A percentile compares a stretch with the other conserved stretches of the same genome.
Evolutionary conservation across 2,113 vertebrate genomes (phyloP).

Genomic region (Gorsachius goisagi): DNA sequence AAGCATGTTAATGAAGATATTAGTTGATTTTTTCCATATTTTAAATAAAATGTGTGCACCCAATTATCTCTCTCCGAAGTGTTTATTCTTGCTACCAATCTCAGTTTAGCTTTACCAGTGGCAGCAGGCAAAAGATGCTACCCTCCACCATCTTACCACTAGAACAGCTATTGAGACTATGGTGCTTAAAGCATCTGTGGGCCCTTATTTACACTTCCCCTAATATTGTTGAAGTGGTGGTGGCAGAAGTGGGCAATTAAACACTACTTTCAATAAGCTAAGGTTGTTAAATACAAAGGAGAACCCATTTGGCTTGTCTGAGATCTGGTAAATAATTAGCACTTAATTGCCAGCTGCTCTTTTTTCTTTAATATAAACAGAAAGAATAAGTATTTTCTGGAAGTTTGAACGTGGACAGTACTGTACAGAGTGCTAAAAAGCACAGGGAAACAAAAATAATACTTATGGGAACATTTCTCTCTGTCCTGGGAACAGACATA

Average conservation of each 20-base stretch:
- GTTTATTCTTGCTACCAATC: neutral
- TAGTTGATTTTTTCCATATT: neutral
- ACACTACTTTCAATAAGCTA: neutral
- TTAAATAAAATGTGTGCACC: neutral
- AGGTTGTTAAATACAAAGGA: conserved; percentile 16
- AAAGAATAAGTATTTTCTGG: neutral
- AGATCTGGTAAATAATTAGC: conserved; percentile 19
- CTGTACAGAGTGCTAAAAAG: neutral
- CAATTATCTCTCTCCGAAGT: neutral
- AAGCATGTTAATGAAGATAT: neutral
- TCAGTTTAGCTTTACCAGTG: neutral
- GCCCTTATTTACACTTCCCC: neutral
- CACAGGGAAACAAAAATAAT: neutral
- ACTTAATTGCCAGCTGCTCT: conserved; percentile 24
- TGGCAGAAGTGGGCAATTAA: conserved; percentile 1
- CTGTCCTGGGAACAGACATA: neutral
- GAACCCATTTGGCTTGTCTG: conserved; percentile 22
- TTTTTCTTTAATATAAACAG: neutral
- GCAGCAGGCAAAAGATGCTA: neutral
- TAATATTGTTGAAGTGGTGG: neutral
- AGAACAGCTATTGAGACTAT: neutral
- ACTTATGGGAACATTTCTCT: neutral
- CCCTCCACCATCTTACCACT: neutral
- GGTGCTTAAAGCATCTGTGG: neutral
- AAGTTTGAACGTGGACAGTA: neutral